These are phyloP conservation scores for Lycaena phlaeas DNA, from an alignment of 2,888 invertebrate species.

Conservation along the genomic window DNA sequence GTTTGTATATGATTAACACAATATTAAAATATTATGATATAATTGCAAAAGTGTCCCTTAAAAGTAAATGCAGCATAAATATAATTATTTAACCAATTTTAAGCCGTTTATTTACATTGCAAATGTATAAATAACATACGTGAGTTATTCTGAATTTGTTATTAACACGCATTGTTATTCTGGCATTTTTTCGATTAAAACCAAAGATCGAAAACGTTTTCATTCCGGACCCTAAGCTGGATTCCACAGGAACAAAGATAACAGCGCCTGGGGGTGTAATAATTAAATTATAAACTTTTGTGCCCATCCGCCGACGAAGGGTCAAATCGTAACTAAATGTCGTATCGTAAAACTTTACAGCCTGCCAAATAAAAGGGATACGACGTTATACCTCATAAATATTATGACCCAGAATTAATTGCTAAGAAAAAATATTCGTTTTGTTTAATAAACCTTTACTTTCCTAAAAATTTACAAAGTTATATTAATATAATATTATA, in stretches of 20 bases:
- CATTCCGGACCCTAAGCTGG: not conserved
- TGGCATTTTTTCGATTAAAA: conserved; percentile 1
- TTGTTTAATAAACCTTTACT: not conserved
- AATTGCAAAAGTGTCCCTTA: too few species aligned
- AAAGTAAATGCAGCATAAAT: too few species aligned
- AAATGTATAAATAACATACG: too few species aligned
- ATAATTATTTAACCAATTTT: too few species aligned
- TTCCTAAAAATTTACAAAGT: too few species aligned
- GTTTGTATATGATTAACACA: too few species aligned
- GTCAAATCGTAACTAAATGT: conserved; percentile 65
- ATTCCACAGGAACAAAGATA: conserved; percentile 31
- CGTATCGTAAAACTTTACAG: conserved; percentile 66
- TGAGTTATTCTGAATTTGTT: too few species aligned
- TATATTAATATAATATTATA: too few species aligned
- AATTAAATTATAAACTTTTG: conserved; percentile 71
- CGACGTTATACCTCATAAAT: conserved; percentile 56
- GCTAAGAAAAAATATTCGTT: conserved; percentile 10
- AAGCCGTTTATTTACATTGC: too few species aligned
- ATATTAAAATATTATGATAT: too few species aligned
- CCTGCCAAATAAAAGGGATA: conserved; percentile 69
- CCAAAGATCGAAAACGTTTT: conserved; percentile 4
- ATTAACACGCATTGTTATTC: too few species aligned
- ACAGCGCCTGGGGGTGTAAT: conserved; percentile 59
- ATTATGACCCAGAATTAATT: conserved; percentile 34
- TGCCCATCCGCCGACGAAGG: conserved; percentile 37